These are phyloP conservation scores for Podocnemis expansa DNA, from an alignment of 2,113 vertebrate species.

Conservation along the genomic window DNA sequence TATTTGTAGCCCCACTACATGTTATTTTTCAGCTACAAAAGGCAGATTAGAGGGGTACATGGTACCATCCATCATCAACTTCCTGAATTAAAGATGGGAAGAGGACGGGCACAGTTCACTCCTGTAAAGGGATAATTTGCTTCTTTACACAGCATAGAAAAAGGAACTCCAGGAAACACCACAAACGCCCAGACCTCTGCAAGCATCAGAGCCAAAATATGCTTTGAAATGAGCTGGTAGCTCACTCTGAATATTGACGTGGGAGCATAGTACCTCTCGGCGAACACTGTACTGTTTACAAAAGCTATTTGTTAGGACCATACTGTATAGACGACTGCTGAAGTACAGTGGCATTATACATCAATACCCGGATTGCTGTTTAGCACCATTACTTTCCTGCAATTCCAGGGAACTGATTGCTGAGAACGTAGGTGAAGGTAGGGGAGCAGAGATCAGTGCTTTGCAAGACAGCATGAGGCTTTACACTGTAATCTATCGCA, in stretches of 20 bases:
- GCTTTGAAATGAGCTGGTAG: constrained; percentile 22
- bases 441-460: neutral
- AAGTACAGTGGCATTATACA: neutral
- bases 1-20: neutral
- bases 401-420: neutral
- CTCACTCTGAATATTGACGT: neutral
- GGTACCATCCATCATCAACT: constrained; percentile 57
- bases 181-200: constrained; percentile 2
- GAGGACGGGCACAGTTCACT: constrained; percentile 58
- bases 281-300: neutral
- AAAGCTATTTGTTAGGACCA: constrained; percentile 35
- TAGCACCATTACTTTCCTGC: neutral
- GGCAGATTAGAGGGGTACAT: neutral
- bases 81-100: constrained; percentile 64
- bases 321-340: neutral
- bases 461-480: neutral
- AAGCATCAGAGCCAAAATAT: constrained; percentile 4
- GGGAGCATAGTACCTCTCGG: neutral
- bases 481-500: neutral
- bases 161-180: constrained; percentile 22
- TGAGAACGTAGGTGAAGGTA: neutral
- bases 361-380: neutral
- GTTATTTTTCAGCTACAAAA: constrained; percentile 10
- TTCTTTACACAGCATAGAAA: constrained; percentile 30
- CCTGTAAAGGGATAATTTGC: constrained; percentile 40